Evolutionary conservation across 2,113 vertebrate genomes (phyloP).

Genomic region (Petromus typicus): DNA sequence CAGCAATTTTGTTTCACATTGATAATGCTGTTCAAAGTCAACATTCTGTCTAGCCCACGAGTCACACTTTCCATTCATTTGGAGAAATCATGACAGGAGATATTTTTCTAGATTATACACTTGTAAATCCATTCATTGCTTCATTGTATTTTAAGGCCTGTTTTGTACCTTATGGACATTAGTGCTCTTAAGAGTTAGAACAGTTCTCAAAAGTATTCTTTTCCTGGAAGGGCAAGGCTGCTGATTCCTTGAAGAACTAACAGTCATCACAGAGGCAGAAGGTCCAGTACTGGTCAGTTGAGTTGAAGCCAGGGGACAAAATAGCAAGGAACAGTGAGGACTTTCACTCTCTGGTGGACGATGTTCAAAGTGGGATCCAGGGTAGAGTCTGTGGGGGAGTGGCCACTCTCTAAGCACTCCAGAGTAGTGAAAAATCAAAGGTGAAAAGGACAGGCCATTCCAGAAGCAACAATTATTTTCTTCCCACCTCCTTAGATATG

Average conservation of each 20-base stretch:
- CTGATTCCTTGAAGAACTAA: conserved; percentile 5
- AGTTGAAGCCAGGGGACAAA: conserved; percentile 18
- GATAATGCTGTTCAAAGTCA: neutral
- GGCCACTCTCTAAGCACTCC: neutral
- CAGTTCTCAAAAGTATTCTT: neutral
- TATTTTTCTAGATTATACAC: neutral
- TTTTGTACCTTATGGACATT: neutral
- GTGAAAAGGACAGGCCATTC: neutral
- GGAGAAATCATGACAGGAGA: neutral
- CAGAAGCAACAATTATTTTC: neutral
- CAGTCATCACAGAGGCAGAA: neutral
- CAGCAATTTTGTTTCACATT: neutral
- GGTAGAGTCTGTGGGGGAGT: neutral
- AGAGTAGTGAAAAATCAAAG: neutral
- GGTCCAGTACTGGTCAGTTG: conserved; percentile 28
- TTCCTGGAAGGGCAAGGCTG: neutral
- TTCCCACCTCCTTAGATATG: neutral
- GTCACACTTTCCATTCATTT: neutral
- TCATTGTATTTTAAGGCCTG: conserved; percentile 27
- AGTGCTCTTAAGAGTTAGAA: neutral
- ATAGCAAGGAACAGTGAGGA: neutral
- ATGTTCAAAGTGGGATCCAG: neutral
- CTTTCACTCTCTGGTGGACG: neutral
- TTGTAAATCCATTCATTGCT: neutral
- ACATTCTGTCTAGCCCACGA: neutral